These are phyloP conservation scores for Lepidothrix coronata DNA, from an alignment of 2,113 vertebrate species.

Conservation along the genomic window DNA sequence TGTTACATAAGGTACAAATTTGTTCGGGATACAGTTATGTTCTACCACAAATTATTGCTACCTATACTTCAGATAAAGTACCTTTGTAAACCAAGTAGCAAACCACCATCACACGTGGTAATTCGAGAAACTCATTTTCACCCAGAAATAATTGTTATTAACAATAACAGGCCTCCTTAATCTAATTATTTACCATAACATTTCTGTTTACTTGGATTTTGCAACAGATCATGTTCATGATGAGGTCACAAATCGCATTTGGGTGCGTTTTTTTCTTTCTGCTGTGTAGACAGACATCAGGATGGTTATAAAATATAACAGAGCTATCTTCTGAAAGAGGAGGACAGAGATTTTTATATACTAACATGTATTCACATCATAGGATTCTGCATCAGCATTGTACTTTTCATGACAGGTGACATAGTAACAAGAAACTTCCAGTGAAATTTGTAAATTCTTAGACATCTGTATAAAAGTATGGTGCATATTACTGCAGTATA, in stretches of 20 bases:
- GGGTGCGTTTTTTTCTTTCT: background rate
- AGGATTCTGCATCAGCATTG: background rate
- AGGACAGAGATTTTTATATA: background rate
- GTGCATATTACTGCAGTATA: background rate
- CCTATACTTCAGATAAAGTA: background rate
- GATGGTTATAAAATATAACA: background rate
- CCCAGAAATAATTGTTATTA: background rate
- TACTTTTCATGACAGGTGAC: background rate
- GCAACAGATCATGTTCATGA: background rate
- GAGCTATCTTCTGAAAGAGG: background rate
- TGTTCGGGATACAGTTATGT: background rate
- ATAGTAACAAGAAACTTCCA: background rate
- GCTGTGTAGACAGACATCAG: background rate
- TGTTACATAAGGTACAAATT: background rate
- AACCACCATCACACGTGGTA: fast-evolving
- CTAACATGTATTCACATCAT: background rate
- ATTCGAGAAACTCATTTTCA: background rate
- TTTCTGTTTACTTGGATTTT: background rate
- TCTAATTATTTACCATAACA: background rate
- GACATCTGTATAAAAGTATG: background rate
- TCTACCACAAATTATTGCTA: background rate
- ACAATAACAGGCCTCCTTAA: background rate
- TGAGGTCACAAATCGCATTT: background rate
- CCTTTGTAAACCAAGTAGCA: background rate
- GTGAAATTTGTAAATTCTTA: background rate